Base-by-base conservation (phyloP, 2,888 invertebrate species). In the Megalurothrips usitatus region DNA sequence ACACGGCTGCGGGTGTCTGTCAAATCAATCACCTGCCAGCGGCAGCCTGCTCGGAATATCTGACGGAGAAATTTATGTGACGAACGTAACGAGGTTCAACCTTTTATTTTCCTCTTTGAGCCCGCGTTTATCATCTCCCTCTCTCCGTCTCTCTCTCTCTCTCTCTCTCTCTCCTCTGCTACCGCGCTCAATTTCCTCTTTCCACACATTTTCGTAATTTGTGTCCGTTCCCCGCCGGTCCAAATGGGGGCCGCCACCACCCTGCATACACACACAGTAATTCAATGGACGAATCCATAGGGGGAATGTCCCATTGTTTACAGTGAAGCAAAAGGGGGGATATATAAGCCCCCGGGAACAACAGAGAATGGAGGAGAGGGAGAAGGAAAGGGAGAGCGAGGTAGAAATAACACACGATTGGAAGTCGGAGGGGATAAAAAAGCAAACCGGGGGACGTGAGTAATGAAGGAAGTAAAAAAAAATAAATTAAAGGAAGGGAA, bases 1-100 rank as follows among this genome's bases (percentile, higher is more conserved):
- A 6, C 34, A 43, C 34, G 34, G 34, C 34, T 43, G 34, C 68
- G 68, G 68, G 68, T 75, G 68, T 75, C 68, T 75, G 68, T 75
- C 68, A 75, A 75, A 75, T 75, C 68, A 75, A 75, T 75, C 68
- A 75, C 68, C 68, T 75, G 68, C 68, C 68, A 75, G 9, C 68
- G 26, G 68, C 23, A 10, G 26, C 26, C 68, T 58, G 19, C 58
- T 75, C 68, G 12, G 11, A 11, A 26, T 9, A 23, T 23, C 68
- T 26, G 26, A 75, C 68, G 34, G 2, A 23, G 23, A 75, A 75
- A 75, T 75, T 43, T 75, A 75, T 75, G 68, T 75, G 68, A 75
- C 68, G 23, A 26, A 26, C 68, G 23, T 23, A 75, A 75, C 68
- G 68, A 3, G 68, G 26, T n/a, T 6, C 58, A 10, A 17, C 58